These are phyloP conservation scores for Plebejus melissa DNA, from an alignment of 2,888 invertebrate species.

Conservation along the genomic window DNA sequence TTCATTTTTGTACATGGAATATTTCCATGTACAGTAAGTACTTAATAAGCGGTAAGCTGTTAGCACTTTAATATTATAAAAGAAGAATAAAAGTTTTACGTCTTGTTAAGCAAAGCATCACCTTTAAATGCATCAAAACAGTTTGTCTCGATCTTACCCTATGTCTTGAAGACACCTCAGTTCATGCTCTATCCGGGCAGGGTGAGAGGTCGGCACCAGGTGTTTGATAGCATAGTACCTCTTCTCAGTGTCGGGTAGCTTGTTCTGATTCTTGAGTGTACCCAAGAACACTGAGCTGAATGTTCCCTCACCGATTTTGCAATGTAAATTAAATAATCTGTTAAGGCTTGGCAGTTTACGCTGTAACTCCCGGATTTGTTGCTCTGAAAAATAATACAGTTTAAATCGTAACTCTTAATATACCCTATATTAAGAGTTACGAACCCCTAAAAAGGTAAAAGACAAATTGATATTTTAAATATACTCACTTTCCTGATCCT, in stretches of 20 bases:
- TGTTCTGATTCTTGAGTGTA: slow-evolving; percentile 75
- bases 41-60: no score
- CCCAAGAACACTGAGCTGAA: slow-evolving; percentile 93
- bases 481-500: slow-evolving; percentile 59
- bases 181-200: slow-evolving; percentile 88
- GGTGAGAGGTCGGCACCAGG: slow-evolving; percentile 92
- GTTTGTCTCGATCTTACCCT: slow-evolving; percentile 73
- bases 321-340: slow-evolving; percentile 82
- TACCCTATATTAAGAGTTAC: no score
- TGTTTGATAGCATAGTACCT: slow-evolving; percentile 90
- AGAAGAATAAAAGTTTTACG: neutral
- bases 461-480: slow-evolving; percentile 21
- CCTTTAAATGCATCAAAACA: neutral
- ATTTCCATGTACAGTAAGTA: no score
- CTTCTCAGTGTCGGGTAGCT: slow-evolving; percentile 59
- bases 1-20: no score
- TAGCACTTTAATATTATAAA: no score
- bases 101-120: neutral
- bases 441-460: no score
- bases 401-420: neutral
- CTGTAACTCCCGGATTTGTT: slow-evolving; percentile 65
- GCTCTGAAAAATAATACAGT: slow-evolving; percentile 44
- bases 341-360: slow-evolving; percentile 80
- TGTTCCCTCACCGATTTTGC: slow-evolving; percentile 89
- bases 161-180: slow-evolving; percentile 87